phyloP scores from a whole-genome alignment of 2,888 invertebrate species.

The Abrostola tripartita region DNA sequence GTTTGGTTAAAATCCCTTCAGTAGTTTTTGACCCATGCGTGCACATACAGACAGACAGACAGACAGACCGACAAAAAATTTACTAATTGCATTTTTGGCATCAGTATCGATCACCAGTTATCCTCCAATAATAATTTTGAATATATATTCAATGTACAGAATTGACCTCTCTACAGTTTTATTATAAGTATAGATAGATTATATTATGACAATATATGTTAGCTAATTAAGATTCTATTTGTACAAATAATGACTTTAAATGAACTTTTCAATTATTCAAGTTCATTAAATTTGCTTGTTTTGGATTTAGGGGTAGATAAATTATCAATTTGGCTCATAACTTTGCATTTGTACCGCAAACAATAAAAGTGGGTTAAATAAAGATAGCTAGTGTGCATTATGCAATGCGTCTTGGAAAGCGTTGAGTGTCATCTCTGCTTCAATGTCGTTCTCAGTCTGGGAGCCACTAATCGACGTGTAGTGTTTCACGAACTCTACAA shows the following conservation, averaged over 20 bases:
- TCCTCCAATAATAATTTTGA: no score
- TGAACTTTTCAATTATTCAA: no score
- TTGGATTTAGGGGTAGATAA: no score
- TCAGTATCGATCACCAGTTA: no score
- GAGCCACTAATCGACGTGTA: conserved; percentile 32
- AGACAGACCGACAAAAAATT: no score
- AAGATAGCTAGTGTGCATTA: not conserved
- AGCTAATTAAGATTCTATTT: conserved; percentile 34
- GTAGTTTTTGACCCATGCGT: no score
- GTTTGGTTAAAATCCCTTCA: no score
- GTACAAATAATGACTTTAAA: conserved; percentile 12
- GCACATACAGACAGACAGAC: no score
- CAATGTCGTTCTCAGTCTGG: conserved; percentile 19
- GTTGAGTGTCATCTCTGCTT: conserved; percentile 11
- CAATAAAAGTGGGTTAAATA: not conserved
- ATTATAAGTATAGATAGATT: no score
- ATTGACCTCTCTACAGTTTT: no score
- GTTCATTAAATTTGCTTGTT: conserved; percentile 2
- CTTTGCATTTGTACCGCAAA: not conserved
- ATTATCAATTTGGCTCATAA: not conserved
- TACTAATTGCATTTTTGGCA: no score
- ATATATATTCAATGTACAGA: no score
- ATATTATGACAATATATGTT: conserved; percentile 18
- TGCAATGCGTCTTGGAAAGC: conserved; percentile 1
- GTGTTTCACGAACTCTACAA: conserved; percentile 26